Evolutionary conservation across 2,113 vertebrate genomes (phyloP), one percentile per base, ranked within the genome.

Genomic region (Eira barbara): DNA sequence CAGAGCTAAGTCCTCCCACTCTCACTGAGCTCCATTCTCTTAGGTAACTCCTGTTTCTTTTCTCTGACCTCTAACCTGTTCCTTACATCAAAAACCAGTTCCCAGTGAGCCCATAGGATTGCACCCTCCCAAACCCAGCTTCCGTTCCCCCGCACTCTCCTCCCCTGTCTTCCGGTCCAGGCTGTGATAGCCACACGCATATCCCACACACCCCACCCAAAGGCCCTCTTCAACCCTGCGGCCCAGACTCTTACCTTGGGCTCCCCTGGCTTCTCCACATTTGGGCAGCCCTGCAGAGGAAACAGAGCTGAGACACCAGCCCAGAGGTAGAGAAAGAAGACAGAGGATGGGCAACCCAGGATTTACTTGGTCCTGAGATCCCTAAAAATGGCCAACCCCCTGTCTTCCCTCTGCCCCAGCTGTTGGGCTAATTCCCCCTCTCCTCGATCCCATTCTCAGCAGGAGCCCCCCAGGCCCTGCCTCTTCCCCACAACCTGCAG

Each of bases 251-350:
- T 99, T 98, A 99, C 99, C 99, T 99, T 99, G 0, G 99, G 99
- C 89, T 99, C 99, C 0, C 98, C 98, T 0, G 98, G 97, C 80
- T 99, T 99, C 95, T 99, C 99, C 97, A 99, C 99, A 0, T 98
- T 98, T 0, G 99, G 99, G 76, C 99, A 99, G 47, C 99, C 99
- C 99, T 99, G 95, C 14, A 97, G 88, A 98, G 79, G 57, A 74
- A 97, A 91, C 34, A 84, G 29, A 93, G 17, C 31, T 98, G 97
- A 98, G 96, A 84, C 52, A 15, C 55, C 52, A 78, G 61, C 42
- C 80, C 88, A 65, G 18, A 91, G 59, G n/a, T 18, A 17, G 18
- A 47, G 67, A 63, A 63, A 95, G 52, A 83, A 95, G 57, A 79
- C 39, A 78, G 29, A 57, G 71, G 39, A 61, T 55, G 49, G 18